A percentile compares a stretch with the other conserved stretches of the same genome.
Conservation (phyloP, 2,113 vertebrate genomes). For the Bungarus multicinctus region DNA sequence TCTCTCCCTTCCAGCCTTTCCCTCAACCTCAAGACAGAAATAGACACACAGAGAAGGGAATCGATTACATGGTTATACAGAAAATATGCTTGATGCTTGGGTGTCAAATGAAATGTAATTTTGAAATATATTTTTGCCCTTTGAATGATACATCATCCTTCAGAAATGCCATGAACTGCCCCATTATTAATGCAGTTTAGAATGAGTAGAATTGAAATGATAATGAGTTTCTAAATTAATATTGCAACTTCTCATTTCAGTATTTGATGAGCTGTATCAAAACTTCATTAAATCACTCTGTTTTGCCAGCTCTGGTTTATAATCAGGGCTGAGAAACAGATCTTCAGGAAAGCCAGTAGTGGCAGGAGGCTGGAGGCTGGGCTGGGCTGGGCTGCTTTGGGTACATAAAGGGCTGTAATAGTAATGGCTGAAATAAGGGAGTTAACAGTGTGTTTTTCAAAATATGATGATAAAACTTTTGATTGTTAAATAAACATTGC, state of each 20-base stretch:
- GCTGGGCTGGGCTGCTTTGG: background rate
- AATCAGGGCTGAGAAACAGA: slow-evolving; percentile 15
- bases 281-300: slow-evolving; percentile 67
- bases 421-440: slow-evolving; percentile 42
- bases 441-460: slow-evolving; percentile 33
- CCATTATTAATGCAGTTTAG: slow-evolving; percentile 59
- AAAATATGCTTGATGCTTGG: slow-evolving; percentile 57
- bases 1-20: background rate
- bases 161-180: slow-evolving; percentile 52
- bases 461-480: slow-evolving; percentile 13
- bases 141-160: slow-evolving; percentile 57
- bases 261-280: slow-evolving; percentile 68
- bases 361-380: background rate
- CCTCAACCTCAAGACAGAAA: slow-evolving; percentile 22
- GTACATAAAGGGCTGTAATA: background rate
- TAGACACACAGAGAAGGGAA: slow-evolving; percentile 14
- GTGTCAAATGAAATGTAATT: slow-evolving; percentile 63
- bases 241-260: slow-evolving; percentile 60
- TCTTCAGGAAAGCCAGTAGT: background rate
- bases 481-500: slow-evolving; percentile 33
- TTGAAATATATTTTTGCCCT: slow-evolving; percentile 56
- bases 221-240: slow-evolving; percentile 67
- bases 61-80: slow-evolving; percentile 49
- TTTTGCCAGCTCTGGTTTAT: slow-evolving; percentile 51
- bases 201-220: slow-evolving; percentile 61